These are phyloP conservation scores for Trematomus loennbergii DNA, from an alignment of 2,113 vertebrate species.

Conservation along the genomic window DNA sequence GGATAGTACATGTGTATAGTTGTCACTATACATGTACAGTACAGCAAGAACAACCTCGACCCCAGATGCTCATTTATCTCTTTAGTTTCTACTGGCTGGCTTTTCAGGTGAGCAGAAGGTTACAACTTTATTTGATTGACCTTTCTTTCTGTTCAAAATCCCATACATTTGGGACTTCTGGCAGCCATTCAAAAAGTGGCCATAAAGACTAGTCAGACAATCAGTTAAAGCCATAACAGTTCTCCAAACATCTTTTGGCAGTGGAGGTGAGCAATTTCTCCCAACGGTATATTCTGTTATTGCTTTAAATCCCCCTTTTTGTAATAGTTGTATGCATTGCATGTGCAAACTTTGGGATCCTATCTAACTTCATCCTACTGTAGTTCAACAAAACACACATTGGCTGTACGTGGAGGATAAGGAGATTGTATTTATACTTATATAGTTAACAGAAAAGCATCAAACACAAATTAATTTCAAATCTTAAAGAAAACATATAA, in stretches of 20 bases:
- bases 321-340: not conserved
- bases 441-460: not conserved
- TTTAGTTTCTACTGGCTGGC: not conserved
- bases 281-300: not conserved
- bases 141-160: constrained; percentile 7
- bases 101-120: not conserved
- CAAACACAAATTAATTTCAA: not conserved
- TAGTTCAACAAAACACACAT: not conserved
- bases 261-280: not conserved
- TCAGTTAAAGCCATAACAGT: constrained; percentile 18
- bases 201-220: constrained; percentile 6
- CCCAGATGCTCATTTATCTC: not conserved
- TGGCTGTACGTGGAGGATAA: not conserved
- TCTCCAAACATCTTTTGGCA: not conserved
- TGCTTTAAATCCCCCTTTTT: not conserved
- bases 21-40: too few species aligned
- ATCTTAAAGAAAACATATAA: not conserved
- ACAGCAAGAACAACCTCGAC: not conserved
- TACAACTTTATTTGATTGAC: not conserved
- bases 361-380: not conserved
- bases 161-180: constrained; percentile 11
- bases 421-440: not conserved
- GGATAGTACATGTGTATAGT: not conserved
- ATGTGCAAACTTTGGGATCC: not conserved
- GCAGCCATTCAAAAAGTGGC: constrained; percentile 20